Conservation (phyloP, 23 tunicate species). For the Diplosoma virens region DNA sequence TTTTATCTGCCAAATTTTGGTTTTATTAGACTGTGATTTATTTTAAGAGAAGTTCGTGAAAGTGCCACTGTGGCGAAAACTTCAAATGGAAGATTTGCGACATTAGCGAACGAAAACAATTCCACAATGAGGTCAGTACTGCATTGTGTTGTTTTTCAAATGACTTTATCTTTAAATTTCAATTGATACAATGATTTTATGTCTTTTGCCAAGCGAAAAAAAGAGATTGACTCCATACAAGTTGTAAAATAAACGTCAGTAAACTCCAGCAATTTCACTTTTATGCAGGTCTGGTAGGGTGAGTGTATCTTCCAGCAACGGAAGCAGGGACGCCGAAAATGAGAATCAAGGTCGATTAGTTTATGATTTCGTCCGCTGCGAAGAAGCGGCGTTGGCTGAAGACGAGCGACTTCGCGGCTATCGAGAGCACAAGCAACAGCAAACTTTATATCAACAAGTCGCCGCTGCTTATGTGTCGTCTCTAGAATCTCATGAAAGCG, state of each 20-base stretch:
- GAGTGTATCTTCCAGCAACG: conserved; percentile 22
- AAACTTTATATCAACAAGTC: conserved; percentile 63
- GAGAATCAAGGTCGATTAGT: conserved; percentile 45
- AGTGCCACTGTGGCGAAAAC: conserved; percentile 49
- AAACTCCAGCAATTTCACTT: no score
- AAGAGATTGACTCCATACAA: no score
- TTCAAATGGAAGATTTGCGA: conserved; percentile 64
- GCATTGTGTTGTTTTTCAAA: neutral
- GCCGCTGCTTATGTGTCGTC: conserved; percentile 68
- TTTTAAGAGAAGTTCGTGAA: conserved; percentile 43
- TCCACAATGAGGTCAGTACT: conserved; percentile 39
- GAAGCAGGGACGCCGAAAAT: conserved; percentile 14
- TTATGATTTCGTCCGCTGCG: conserved; percentile 77
- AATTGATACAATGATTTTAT: neutral
- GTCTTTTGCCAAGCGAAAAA: no score
- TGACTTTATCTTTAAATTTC: neutral
- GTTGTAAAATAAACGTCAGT: no score
- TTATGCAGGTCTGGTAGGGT: conserved; percentile 18
- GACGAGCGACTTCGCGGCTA: conserved; percentile 61
- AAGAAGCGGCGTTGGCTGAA: conserved; percentile 59
- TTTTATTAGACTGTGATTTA: neutral
- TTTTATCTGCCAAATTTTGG: no score
- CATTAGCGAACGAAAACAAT: neutral
- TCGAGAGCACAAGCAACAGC: conserved; percentile 73
- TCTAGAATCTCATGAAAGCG: conserved; percentile 31